These are phyloP conservation scores for Sturnus vulgaris DNA, from an alignment of 2,113 vertebrate genomes.

Conservation along the genomic window DNA sequence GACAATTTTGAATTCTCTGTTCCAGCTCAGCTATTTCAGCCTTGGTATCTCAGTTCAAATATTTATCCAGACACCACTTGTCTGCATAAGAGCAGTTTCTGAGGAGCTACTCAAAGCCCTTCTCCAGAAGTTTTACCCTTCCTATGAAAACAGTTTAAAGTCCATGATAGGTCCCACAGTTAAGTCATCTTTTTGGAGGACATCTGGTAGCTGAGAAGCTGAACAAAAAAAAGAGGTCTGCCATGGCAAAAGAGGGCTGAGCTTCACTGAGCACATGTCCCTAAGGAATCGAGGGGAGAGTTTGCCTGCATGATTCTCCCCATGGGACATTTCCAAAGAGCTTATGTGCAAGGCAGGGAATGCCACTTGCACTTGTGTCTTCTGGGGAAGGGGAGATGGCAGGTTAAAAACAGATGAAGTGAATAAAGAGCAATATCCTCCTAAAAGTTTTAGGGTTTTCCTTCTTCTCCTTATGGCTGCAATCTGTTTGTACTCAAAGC, in stretches of 20 bases:
- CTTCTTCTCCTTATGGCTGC: neutral
- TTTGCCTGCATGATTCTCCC: neutral
- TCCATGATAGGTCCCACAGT: neutral
- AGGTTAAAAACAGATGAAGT: neutral
- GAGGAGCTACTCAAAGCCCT: neutral
- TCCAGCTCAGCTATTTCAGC: neutral
- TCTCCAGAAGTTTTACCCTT: neutral
- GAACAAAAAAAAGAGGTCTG: neutral
- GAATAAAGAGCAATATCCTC: neutral
- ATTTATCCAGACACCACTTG: neutral
- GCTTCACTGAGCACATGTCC: accelerated
- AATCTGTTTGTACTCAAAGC: neutral
- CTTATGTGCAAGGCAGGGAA: neutral
- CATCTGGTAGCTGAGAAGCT: neutral
- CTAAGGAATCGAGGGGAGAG: accelerated
- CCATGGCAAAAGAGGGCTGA: neutral
- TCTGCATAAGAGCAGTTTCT: neutral
- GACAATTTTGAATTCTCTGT: neutral
- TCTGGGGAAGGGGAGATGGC: neutral
- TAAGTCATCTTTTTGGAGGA: neutral
- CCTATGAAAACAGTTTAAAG: neutral
- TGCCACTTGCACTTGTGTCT: neutral
- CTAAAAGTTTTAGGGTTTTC: neutral
- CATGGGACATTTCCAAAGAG: neutral
- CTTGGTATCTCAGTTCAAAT: neutral